phyloP scores from a whole-genome alignment of 2,113 vertebrate species.

The Thalassoma bifasciatum region DNA sequence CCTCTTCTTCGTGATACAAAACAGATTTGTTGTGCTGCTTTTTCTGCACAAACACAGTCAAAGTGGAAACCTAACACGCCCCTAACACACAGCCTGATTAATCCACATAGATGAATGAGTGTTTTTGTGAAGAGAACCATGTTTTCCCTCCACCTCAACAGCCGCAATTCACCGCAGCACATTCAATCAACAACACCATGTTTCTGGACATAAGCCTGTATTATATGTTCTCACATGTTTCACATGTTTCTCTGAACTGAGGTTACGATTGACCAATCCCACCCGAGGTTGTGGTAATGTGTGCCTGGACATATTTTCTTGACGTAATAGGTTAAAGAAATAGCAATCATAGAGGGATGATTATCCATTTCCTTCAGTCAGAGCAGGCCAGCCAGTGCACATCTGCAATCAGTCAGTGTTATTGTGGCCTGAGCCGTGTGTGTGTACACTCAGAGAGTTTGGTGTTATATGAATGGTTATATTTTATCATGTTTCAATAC shows the following conservation, averaged over 20 bases:
- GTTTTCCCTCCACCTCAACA: constrained; percentile 47
- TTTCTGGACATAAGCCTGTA: constrained; percentile 31
- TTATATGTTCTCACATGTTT: constrained; percentile 39
- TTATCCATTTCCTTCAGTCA: constrained; percentile 52
- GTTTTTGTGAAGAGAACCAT: constrained; percentile 39
- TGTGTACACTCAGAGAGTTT: constrained; percentile 35
- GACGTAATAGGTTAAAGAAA: constrained; percentile 44
- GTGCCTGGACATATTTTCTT: constrained; percentile 50
- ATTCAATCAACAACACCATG: constrained; percentile 36
- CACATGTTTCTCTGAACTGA: constrained; percentile 32
- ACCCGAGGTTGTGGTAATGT: constrained; percentile 33
- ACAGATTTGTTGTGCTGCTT: constrained; percentile 1
- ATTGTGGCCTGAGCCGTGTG: constrained; percentile 45
- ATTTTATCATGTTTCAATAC: constrained; percentile 43
- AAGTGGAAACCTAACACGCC: background rate
- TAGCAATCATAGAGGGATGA: constrained; percentile 47
- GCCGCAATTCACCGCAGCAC: constrained; percentile 30
- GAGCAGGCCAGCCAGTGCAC: background rate
- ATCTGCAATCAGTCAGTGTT: constrained; percentile 53
- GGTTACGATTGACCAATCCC: constrained; percentile 51
- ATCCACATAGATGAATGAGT: constrained; percentile 36
- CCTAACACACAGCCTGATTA: background rate
- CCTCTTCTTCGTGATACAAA: background rate
- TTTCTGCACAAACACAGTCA: constrained; percentile 17
- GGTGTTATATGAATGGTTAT: constrained; percentile 37